These are phyloP conservation scores for Electrophaes corylata DNA, from an alignment of 2,888 invertebrate species.

Conservation along the genomic window DNA sequence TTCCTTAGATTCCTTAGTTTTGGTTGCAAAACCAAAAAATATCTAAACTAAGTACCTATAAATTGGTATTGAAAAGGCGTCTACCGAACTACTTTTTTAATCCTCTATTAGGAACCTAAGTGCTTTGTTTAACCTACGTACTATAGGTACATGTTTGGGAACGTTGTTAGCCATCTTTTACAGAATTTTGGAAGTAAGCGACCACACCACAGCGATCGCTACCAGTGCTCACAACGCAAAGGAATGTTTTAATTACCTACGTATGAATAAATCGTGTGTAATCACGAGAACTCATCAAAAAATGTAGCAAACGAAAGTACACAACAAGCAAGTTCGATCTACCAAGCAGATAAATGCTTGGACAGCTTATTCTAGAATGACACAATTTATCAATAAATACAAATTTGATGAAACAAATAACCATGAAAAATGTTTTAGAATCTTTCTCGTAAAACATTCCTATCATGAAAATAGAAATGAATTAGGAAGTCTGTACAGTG, in stretches of 20 bases:
- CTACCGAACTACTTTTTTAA: background rate
- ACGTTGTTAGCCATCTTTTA: background rate
- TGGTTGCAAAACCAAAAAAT: too few relatives aligned
- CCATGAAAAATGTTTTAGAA: background rate
- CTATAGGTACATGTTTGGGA: background rate
- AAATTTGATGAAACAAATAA: slow-evolving; percentile 6
- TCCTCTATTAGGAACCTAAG: slow-evolving; percentile 2
- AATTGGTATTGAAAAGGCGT: background rate
- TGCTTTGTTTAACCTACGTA: background rate
- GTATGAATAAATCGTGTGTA: slow-evolving; percentile 52
- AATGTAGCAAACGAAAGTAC: slow-evolving; percentile 59
- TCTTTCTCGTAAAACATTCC: slow-evolving; percentile 21
- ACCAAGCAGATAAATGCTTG: slow-evolving; percentile 9
- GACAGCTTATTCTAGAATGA: slow-evolving; percentile 20
- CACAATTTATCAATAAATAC: slow-evolving; percentile 10
- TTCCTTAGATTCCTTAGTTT: too few relatives aligned
- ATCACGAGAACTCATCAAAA: slow-evolving; percentile 45
- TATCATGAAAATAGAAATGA: slow-evolving; percentile 29
- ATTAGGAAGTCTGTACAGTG: slow-evolving; percentile 35
- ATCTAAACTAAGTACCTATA: background rate
- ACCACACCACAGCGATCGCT: slow-evolving; percentile 21
- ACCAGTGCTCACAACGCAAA: slow-evolving; percentile 27
- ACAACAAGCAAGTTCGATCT: slow-evolving; percentile 8
- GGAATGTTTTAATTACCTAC: slow-evolving; percentile 50
- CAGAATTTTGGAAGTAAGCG: background rate